Conservation (phyloP, 2,113 vertebrate species). For the Malurus cyaneus region DNA sequence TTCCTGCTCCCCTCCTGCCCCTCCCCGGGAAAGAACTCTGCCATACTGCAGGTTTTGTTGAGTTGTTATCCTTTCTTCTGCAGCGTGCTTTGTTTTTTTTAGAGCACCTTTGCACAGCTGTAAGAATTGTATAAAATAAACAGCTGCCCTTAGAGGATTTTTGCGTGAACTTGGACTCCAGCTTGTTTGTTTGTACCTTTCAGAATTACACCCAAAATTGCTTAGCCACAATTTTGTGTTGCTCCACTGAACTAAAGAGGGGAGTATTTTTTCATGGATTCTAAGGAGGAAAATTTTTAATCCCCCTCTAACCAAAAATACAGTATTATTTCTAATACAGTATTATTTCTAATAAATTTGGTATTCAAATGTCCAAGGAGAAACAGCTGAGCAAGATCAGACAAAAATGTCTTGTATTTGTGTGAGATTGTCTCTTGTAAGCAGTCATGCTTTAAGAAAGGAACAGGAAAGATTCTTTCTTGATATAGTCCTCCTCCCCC, state of each 20-base stretch:
- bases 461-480: not conserved
- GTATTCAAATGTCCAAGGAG: not conserved
- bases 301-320: not conserved
- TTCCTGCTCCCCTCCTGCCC: accelerated
- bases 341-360: not conserved
- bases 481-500: not conserved
- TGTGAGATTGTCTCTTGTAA: not conserved
- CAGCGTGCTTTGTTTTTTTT: not conserved
- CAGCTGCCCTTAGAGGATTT: not conserved
- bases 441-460: not conserved
- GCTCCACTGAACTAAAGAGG: not conserved
- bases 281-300: not conserved
- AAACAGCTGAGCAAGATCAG: not conserved
- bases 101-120: slow-evolving; percentile 17
- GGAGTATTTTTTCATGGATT: not conserved
- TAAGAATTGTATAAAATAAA: slow-evolving; percentile 3
- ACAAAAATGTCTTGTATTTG: not conserved
- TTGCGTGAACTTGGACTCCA: not conserved
- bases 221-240: not conserved
- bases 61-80: not conserved
- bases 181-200: not conserved
- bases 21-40: not conserved
- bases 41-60: not conserved
- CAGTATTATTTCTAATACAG: not conserved
- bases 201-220: not conserved